Percentiles rank a stretch among this genome's conserved stretches.
Conservation (phyloP, 2,113 vertebrate species). For the Halichoerus grypus region DNA sequence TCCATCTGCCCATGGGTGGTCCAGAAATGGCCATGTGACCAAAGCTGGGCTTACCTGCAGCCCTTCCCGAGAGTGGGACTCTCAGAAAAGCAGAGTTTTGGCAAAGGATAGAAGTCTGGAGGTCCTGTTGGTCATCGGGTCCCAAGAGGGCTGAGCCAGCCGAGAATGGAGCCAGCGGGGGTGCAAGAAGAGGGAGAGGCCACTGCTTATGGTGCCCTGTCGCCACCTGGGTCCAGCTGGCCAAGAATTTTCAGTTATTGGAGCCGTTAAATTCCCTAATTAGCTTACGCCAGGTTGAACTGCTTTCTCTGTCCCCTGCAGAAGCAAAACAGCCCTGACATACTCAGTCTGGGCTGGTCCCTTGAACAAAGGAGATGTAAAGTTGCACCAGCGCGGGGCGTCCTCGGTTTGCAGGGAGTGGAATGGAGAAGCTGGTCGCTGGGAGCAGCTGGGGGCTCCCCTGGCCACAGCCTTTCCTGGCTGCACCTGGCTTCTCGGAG, state of each 20-base stretch:
- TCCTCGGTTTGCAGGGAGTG: rapidly evolving
- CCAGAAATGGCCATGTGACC: not conserved
- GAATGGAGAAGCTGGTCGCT: not conserved
- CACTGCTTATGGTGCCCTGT: not conserved
- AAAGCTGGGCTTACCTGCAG: not conserved
- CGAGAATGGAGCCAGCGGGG: rapidly evolving
- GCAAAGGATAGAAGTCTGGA: not conserved
- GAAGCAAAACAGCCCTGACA: not conserved
- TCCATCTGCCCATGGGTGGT: not conserved
- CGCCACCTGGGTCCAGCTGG: not conserved
- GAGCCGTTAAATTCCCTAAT: slow-evolving; percentile 30
- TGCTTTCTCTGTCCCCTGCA: not conserved
- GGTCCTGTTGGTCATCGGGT: not conserved
- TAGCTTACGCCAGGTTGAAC: not conserved
- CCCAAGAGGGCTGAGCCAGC: not conserved
- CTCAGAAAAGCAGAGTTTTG: not conserved
- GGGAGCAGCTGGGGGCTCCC: not conserved
- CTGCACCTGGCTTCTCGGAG: not conserved
- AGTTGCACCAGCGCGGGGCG: not conserved
- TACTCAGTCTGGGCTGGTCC: not conserved
- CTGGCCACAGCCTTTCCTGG: not conserved
- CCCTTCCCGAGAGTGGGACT: not conserved
- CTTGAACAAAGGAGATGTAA: slow-evolving; percentile 1
- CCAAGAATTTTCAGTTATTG: not conserved
- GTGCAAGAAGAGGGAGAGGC: not conserved